Conservation (phyloP, 2,113 vertebrate genomes). For the Melanerpes formicivorus region DNA sequence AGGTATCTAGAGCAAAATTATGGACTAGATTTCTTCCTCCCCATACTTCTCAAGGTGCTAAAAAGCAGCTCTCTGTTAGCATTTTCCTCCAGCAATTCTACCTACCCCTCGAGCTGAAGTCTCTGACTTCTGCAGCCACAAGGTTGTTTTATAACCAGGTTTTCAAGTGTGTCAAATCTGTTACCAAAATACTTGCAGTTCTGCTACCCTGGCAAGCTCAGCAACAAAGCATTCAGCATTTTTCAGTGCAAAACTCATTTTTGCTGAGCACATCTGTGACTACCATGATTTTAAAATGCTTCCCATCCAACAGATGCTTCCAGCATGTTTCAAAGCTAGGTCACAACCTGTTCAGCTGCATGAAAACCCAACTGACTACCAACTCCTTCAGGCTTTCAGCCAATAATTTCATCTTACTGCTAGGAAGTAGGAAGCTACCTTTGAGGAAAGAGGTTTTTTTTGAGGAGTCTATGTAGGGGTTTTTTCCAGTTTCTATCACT, state of each 20-base stretch:
- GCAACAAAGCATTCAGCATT: not conserved
- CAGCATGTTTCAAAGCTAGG: not conserved
- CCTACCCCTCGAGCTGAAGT: not conserved
- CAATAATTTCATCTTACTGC: not conserved
- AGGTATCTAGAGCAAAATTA: not conserved
- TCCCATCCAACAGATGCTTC: not conserved
- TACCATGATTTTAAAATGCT: not conserved
- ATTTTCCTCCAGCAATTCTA: not conserved
- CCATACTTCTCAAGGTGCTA: not conserved
- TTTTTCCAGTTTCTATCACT: not conserved
- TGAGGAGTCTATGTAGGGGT: not conserved
- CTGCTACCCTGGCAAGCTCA: not conserved
- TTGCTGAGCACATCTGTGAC: not conserved
- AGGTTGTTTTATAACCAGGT: not conserved
- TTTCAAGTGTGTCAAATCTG: not conserved
- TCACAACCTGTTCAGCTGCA: constrained; percentile 7
- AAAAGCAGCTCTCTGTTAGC: not conserved
- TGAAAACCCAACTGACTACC: not conserved
- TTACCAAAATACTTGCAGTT: not conserved
- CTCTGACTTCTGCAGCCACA: not conserved
- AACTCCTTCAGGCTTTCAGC: not conserved
- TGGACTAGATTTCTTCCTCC: not conserved
- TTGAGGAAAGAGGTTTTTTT: not conserved
- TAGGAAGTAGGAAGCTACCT: not conserved
- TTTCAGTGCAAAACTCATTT: not conserved